These are phyloP conservation scores for Macrosteles quadrilineatus DNA, from an alignment of 1,140 invertebrate genomes.

Conservation along the genomic window DNA sequence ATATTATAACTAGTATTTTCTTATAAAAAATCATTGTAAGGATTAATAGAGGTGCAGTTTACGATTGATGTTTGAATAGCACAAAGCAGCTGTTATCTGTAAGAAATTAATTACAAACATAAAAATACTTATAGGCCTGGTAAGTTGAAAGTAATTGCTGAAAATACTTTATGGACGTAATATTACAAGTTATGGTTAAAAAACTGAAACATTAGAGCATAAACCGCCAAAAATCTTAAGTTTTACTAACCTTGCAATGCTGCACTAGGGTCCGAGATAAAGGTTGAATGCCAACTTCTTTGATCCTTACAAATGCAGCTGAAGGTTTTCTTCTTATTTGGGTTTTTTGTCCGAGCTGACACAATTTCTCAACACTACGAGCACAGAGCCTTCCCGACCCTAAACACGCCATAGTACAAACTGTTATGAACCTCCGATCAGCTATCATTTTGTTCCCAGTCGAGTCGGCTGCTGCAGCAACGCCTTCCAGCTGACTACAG, in stretches of 20 bases:
- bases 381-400: constrained; percentile 74
- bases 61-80: too few relatives aligned
- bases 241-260: constrained; percentile 58
- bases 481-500: neutral
- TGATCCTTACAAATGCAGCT: constrained; percentile 57
- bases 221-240: too few relatives aligned
- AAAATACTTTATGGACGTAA: too few relatives aligned
- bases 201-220: too few relatives aligned
- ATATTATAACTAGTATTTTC: too few relatives aligned
- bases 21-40: too few relatives aligned
- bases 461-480: constrained; percentile 2
- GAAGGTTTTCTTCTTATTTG: constrained; percentile 59
- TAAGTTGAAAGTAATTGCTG: too few relatives aligned
- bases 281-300: constrained; percentile 57
- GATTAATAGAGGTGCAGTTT: too few relatives aligned
- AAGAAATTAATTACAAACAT: too few relatives aligned
- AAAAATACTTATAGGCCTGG: too few relatives aligned
- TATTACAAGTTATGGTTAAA: too few relatives aligned
- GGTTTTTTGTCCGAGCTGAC: constrained; percentile 66
- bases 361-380: constrained; percentile 73
- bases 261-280: constrained; percentile 53
- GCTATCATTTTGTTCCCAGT: constrained; percentile 30
- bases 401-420: constrained; percentile 75
- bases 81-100: too few relatives aligned
- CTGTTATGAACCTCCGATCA: constrained; percentile 56